Evolutionary conservation across 2,113 vertebrate species (phyloP), one percentile per base, ranked within the genome.

Genomic region (Uria lomvia): DNA sequence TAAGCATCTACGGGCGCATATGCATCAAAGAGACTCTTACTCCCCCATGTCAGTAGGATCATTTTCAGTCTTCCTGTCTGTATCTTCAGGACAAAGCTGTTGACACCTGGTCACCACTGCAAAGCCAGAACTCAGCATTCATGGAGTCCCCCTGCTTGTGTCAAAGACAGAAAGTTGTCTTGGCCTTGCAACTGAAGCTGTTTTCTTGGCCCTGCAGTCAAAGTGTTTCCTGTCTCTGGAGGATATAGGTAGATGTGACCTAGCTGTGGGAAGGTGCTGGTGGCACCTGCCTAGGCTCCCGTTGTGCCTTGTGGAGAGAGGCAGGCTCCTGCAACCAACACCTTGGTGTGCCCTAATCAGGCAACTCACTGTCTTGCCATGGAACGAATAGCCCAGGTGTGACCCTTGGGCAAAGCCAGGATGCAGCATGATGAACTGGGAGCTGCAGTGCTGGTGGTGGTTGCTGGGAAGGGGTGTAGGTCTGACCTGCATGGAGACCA

Each of bases 321-420:
- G 22, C 11, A 38, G 32, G 16, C 2, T 88, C 3, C 53, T 72
- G 16, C 24, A 79, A 29, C 11, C 29, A 68, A 11, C 5, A 52
- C 18, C 52, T 75, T 9, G 5, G 3, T 5, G 9, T 38, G 22
- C 0, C 6, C 26, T 27, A 50, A 2, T 0, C 7, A 38, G 32
- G 8, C 12, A 76, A 56, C 26, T 73, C 1, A 1, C 16, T 55
- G 5, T 62, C 12, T 43, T 77, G 30, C 10, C 34, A 19, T 15
- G 0, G 1, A 71, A 32, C 0, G 1, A n/a, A 40, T 27, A 40
- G 15, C 38, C 19, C 3, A 1, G 17, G 2, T 53, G 4, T 60
- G 52, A 38, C 15, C 10, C 8, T 53, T 38, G 49, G 21, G 34
- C 36, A 70, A 88, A 56, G 30, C 12, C 15, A 47, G 11, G 10